Percentiles rank a stretch among this genome's conserved stretches.
Evolutionary conservation across 2,113 vertebrate genomes (phyloP).

Genomic region (Ibidorhyncha struthersii): DNA sequence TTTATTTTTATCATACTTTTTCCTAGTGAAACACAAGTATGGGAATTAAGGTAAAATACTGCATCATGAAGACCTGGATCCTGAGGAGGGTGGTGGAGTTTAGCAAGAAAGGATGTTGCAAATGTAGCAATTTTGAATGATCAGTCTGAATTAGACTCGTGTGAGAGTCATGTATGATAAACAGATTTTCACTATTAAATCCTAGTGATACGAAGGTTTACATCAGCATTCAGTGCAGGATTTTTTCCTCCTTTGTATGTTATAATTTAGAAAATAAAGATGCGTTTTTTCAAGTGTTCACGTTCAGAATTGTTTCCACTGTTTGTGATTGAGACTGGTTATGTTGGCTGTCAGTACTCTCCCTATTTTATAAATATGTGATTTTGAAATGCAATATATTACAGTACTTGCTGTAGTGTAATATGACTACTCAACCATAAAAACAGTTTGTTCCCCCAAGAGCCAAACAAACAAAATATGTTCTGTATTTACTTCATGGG

Average conservation of each 20-base stretch:
- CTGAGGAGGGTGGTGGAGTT: neutral
- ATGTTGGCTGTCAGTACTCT: neutral
- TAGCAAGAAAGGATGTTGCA: neutral
- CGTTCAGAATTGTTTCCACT: neutral
- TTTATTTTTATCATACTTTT: neutral
- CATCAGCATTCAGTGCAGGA: neutral
- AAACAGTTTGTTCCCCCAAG: constrained; percentile 29
- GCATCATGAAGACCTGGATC: neutral
- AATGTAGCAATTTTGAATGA: neutral
- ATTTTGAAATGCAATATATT: constrained; percentile 3
- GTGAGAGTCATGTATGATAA: neutral
- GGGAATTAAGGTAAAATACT: neutral
- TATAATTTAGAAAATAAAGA: neutral
- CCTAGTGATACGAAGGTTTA: neutral
- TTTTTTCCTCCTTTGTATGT: neutral
- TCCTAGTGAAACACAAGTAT: neutral
- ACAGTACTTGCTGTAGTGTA: neutral
- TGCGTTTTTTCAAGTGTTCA: neutral
- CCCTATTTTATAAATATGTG: neutral
- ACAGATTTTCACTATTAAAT: neutral
- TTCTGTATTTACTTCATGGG: constrained; percentile 5
- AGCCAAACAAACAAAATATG: constrained; percentile 33
- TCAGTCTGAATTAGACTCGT: neutral
- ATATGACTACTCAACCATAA: neutral
- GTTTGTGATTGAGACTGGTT: neutral